Evolutionary conservation across 2,888 invertebrate species (phyloP), one percentile per base, ranked within the genome.

Genomic region (Hedychridium roseum): DNA sequence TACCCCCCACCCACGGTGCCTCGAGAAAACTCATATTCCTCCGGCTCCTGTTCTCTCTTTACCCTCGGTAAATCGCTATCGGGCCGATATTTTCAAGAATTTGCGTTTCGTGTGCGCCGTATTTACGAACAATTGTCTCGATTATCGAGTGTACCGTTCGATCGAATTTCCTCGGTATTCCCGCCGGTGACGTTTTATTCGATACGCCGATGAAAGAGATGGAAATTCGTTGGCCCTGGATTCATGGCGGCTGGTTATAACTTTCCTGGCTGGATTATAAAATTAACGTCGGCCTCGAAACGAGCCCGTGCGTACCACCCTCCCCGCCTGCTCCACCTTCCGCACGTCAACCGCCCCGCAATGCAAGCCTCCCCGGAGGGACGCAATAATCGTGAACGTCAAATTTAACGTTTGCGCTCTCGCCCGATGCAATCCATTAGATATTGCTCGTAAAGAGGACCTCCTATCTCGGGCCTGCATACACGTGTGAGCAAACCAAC

Each of bases 401-500:
- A 74, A 78, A 78, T 76, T 78, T 78, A 77, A 78, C 73, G 74
- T 67, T 64, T 62, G 64, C 68, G 66, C 64, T n/a, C n/a, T 67
- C 66, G 64, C 55, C 58, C 68, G 64, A 74, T 74, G 73, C 78
- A 76, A 78, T 78, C 77, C 78, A 78, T 78, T 78, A 78, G 76
- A 76, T 77, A 78, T 78, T 69, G 78, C 75, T 78, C 78, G 72
- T 78, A 75, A 78, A 78, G 71, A 76, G 70, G 59, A n/a, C 65
- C 62, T 66, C 68, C 72, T 75, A 77, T 76, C 76, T 74, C 71
- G 50, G 28, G 42, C 48, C 44, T 50, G 57, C 60, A 59, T 65
- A 60, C 63, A 57, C 53, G 48, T 50, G 48, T 34, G 46, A 43
- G 26, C 43, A 35, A 36, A 34, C 32, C 28, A n/a, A n/a, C n/a